Percentiles rank a stretch among this genome's conserved stretches.
Evolutionary conservation across 2,113 vertebrate genomes (phyloP).

Genomic region (Pachypanchax playfairii): DNA sequence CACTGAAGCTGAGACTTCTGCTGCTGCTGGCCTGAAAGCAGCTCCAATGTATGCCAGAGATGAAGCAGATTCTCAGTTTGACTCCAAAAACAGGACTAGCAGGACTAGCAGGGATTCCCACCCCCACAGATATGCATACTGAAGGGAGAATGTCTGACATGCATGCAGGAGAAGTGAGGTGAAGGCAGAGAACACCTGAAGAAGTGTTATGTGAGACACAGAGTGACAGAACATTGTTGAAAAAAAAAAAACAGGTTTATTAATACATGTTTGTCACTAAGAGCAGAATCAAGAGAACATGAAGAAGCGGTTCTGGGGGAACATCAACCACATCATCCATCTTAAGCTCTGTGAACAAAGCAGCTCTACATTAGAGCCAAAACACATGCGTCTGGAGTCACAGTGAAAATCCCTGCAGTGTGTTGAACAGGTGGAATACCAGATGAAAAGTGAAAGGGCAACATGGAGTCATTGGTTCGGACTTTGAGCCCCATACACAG

Average conservation of each 20-base stretch:
- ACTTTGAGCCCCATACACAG: constrained; percentile 67
- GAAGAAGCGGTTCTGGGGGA: background rate
- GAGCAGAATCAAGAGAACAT: no score
- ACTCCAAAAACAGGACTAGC: constrained; percentile 22
- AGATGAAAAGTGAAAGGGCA: constrained; percentile 59
- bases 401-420: constrained; percentile 62
- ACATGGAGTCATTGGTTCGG: constrained; percentile 59
- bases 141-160: background rate
- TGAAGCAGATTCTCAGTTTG: constrained; percentile 43
- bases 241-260: background rate
- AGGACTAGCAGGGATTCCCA: constrained; percentile 30
- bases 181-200: background rate
- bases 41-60: constrained; percentile 55
- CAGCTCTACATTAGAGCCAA: constrained; percentile 17
- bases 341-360: constrained; percentile 21
- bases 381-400: constrained; percentile 17
- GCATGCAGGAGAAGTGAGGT: constrained; percentile 12
- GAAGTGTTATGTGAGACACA: background rate
- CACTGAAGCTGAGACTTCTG: constrained; percentile 50
- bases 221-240: background rate
- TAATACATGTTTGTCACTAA: no score
- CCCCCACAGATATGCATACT: background rate
- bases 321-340: background rate
- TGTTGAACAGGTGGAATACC: constrained; percentile 49
- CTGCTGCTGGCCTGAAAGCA: constrained; percentile 62